phyloP scores from a whole-genome alignment of 2,797 vertebrate genomes.

The Mormyrus hasselquistii region DNA sequence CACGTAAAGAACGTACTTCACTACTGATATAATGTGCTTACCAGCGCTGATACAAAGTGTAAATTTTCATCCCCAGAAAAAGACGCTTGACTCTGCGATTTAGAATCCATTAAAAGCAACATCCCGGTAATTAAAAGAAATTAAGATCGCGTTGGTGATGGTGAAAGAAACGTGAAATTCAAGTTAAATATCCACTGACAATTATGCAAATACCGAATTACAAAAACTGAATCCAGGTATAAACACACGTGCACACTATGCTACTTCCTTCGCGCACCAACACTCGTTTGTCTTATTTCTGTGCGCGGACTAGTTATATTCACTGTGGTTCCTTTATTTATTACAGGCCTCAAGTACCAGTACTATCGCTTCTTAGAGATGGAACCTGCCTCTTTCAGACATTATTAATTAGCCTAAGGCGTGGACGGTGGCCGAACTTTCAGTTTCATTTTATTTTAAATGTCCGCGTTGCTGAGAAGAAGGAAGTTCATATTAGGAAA shows the following conservation, averaged over 20 bases:
- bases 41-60: slow-evolving; percentile 42
- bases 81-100: slow-evolving; percentile 38
- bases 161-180: background rate
- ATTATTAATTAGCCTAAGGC: background rate
- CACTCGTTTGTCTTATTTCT: background rate
- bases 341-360: background rate
- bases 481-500: background rate
- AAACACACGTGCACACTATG: background rate
- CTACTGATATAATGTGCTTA: slow-evolving; percentile 32
- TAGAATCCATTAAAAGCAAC: slow-evolving; percentile 51
- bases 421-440: slow-evolving; percentile 37
- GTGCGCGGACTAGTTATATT: background rate
- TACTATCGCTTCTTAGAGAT: background rate
- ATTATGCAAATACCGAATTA: background rate
- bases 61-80: slow-evolving; percentile 45
- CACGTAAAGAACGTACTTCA: background rate
- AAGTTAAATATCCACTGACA: background rate
- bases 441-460: slow-evolving; percentile 66
- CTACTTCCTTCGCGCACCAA: background rate
- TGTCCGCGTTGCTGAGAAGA: slow-evolving; percentile 25
- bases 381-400: background rate
- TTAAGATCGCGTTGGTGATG: background rate
- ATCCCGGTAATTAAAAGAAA: slow-evolving; percentile 37
- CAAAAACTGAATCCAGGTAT: background rate
- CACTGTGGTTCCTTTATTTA: background rate